These are phyloP conservation scores for Lasioglossum morio DNA, from an alignment of 2,888 invertebrate species.

Conservation along the genomic window DNA sequence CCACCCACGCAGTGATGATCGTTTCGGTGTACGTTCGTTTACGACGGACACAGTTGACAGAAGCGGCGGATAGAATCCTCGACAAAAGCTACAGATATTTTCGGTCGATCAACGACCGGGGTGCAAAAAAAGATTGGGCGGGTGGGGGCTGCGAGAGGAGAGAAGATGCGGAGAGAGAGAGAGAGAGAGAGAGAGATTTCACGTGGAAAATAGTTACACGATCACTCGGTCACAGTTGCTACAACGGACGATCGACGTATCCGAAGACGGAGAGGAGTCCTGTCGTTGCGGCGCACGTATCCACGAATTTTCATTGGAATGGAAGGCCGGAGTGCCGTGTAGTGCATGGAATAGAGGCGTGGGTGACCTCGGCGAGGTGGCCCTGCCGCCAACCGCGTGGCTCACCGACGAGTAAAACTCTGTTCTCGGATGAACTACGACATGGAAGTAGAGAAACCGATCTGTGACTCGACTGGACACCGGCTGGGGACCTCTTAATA, in stretches of 20 bases:
- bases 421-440: constrained; percentile 82
- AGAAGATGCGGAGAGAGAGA: not conserved
- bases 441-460: constrained; percentile 73
- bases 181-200: constrained; percentile 19
- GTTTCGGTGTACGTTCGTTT: not conserved
- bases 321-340: constrained; percentile 70
- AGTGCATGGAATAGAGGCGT: constrained; percentile 85
- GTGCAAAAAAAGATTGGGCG: not conserved
- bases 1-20: not conserved
- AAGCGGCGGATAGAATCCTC: constrained; percentile 41
- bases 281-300: constrained; percentile 83
- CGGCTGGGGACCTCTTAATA: constrained; percentile 14
- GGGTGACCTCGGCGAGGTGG: constrained; percentile 87
- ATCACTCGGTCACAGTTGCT: constrained; percentile 94
- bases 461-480: constrained; percentile 51
- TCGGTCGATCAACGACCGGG: constrained; percentile 26
- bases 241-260: constrained; percentile 88
- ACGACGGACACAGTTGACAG: constrained; percentile 20
- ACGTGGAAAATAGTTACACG: constrained; percentile 89
- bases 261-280: constrained; percentile 86
- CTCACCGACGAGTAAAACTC: constrained; percentile 92
- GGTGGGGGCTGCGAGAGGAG: not conserved
- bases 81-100: constrained; percentile 33
- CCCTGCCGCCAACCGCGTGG: constrained; percentile 90
- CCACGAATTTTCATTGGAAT: constrained; percentile 66